phyloP scores from a whole-genome alignment of 2,888 invertebrate species.

The Oscheius myriophilus region DNA sequence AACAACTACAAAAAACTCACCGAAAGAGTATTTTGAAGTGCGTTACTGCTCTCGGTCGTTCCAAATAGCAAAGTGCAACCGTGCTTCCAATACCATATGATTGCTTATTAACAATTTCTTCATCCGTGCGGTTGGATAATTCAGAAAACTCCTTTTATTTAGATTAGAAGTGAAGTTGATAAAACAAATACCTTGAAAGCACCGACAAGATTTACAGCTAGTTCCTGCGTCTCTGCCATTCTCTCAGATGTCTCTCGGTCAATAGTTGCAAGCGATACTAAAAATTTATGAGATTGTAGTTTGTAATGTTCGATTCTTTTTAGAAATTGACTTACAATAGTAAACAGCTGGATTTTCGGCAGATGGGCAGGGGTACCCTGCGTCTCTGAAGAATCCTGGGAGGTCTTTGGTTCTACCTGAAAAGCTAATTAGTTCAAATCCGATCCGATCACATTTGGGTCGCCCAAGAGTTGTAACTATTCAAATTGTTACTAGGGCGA shows the following conservation, averaged over 20 bases:
- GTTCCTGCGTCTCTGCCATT: conserved; percentile 87
- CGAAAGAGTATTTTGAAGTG: conserved; percentile 3
- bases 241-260: conserved; percentile 86
- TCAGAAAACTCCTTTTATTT: no score
- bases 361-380: conserved; percentile 95
- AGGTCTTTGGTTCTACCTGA: conserved; percentile 90
- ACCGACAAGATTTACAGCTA: conserved; percentile 52
- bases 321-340: conserved; percentile 80
- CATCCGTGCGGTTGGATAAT: background rate
- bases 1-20: no score
- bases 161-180: background rate
- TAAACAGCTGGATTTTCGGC: conserved; percentile 97
- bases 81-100: conserved; percentile 16
- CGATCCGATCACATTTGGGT: no score
- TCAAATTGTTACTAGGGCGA: no score
- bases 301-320: no score
- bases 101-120: conserved; percentile 9
- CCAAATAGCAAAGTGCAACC: conserved; percentile 24
- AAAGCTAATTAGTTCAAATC: no score
- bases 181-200: conserved; percentile 13
- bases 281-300: conserved; percentile 34
- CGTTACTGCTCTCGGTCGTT: background rate
- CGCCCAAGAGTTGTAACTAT: no score
- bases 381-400: conserved; percentile 91
- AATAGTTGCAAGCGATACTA: conserved; percentile 83